phyloP scores from a whole-genome alignment of 2,113 vertebrate species.

The Rostratula benghalensis region DNA sequence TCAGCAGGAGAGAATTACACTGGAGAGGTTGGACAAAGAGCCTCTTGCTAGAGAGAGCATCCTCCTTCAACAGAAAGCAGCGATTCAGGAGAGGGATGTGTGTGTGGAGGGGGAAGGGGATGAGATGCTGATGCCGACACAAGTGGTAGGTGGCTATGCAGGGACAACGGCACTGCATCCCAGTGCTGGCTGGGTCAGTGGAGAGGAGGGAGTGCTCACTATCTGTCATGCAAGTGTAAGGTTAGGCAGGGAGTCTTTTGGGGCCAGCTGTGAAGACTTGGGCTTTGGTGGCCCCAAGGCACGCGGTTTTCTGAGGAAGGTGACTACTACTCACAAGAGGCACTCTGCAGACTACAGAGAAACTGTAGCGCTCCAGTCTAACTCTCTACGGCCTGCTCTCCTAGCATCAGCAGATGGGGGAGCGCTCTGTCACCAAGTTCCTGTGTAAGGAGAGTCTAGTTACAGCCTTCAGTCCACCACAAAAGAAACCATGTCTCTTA shows the following conservation, averaged over 20 bases:
- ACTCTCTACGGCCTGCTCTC: slow-evolving; percentile 70
- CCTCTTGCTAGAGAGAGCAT: slow-evolving; percentile 66
- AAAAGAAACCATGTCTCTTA: neutral
- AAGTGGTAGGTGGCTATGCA: slow-evolving; percentile 26
- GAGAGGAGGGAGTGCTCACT: slow-evolving; percentile 47
- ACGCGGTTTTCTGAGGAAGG: slow-evolving; percentile 68
- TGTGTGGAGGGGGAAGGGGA: neutral
- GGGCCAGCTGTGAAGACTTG: slow-evolving; percentile 8
- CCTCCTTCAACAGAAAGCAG: slow-evolving; percentile 68
- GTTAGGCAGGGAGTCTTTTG: slow-evolving; percentile 45
- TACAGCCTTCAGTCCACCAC: slow-evolving; percentile 60
- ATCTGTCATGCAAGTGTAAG: slow-evolving; percentile 61
- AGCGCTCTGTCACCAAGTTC: slow-evolving; percentile 66
- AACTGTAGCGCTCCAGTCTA: slow-evolving; percentile 69
- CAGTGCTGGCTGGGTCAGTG: slow-evolving; percentile 43
- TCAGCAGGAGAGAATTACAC: slow-evolving; percentile 50
- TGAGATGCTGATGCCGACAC: neutral
- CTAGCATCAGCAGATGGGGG: slow-evolving; percentile 66
- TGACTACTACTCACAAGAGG: slow-evolving; percentile 72
- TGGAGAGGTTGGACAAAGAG: slow-evolving; percentile 67
- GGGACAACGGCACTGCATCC: neutral
- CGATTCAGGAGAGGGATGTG: slow-evolving; percentile 10
- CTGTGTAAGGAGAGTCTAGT: slow-evolving; percentile 73
- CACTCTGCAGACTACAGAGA: slow-evolving; percentile 72
- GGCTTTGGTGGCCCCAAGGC: slow-evolving; percentile 23